These are phyloP conservation scores for Agelaius tricolor DNA, from an alignment of 2,113 vertebrate genomes.

Conservation along the genomic window DNA sequence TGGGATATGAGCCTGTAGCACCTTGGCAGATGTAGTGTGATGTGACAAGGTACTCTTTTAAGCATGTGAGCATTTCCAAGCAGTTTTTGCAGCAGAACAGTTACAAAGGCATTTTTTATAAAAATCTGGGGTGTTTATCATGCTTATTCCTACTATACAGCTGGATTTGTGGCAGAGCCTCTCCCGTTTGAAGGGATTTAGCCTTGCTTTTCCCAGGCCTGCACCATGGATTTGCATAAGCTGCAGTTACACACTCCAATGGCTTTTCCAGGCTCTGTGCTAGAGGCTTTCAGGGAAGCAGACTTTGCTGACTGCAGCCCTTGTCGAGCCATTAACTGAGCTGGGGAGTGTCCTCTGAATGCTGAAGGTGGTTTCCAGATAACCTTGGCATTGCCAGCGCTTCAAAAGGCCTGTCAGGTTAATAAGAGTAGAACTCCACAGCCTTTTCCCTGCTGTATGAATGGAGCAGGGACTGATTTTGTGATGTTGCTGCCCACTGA, in stretches of 20 bases:
- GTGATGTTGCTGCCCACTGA: background rate
- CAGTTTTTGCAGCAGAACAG: background rate
- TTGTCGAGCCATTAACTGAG: background rate
- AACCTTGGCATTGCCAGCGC: background rate
- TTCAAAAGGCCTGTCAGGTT: background rate
- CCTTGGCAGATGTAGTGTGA: background rate
- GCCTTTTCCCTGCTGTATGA: accelerated
- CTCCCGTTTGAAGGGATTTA: background rate
- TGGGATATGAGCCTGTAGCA: background rate
- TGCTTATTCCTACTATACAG: background rate
- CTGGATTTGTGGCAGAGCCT: background rate
- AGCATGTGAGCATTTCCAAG: background rate
- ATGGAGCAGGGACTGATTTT: background rate
- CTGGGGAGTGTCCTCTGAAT: background rate
- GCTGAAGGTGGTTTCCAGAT: background rate
- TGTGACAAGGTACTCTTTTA: background rate
- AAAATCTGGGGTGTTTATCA: background rate
- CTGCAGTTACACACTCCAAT: accelerated
- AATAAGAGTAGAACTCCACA: background rate
- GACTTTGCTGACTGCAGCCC: background rate
- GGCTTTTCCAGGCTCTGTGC: background rate
- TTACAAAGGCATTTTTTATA: background rate
- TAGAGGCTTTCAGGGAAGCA: background rate
- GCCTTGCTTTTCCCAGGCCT: background rate
- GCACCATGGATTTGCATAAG: background rate